Evolutionary conservation across 2,888 invertebrate species (phyloP), one percentile per base, ranked within the genome.

Genomic region (Megastigmus dorsalis): DNA sequence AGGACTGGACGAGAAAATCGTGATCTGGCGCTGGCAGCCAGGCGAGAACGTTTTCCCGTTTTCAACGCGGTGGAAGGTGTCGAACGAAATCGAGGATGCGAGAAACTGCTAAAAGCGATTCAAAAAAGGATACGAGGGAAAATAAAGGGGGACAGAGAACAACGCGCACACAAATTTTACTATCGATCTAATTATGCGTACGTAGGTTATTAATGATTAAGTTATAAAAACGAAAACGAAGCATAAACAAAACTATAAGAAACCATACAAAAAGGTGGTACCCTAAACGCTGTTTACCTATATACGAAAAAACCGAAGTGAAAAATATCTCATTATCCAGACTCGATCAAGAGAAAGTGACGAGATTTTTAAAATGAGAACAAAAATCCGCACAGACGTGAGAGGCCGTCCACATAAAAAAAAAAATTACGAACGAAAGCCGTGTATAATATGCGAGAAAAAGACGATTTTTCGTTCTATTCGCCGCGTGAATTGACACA

Each of bases 21-120:
- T 38, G 45, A 43, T 38, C 45, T 74, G 77, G 77, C 77, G 78
- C 78, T 78, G 78, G 78, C 59, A 78, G 78, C 78, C 78, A 75
- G 60, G 52, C 57, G 43, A 57, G 66, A 71, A 63, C 67, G n/a
- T 71, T 71, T 54, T 55, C 62, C 48, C 36, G 23, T 68, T 54
- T 57, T 30, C 26, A 41, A 48, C 4, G 30, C 3, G 15, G 30
- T 4, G 9, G 4, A 28, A 13, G 2, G 9, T 28, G 28, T 36
- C 4, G 4, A 18, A 26, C 3, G 33, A 23, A 38, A 52, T 41
- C 15, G 28, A 36, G 28, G 26, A 30, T 4, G 28, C 18, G 23
- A 36, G 15, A 36, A 26, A 26, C 23, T 2, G 4, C 15, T 30
- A 18, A 4, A 43, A 30, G 26, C 6, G 18, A n/a, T 33, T 10